These are phyloP conservation scores for Colaptes auratus DNA, from an alignment of 2,113 vertebrate species.

Conservation along the genomic window DNA sequence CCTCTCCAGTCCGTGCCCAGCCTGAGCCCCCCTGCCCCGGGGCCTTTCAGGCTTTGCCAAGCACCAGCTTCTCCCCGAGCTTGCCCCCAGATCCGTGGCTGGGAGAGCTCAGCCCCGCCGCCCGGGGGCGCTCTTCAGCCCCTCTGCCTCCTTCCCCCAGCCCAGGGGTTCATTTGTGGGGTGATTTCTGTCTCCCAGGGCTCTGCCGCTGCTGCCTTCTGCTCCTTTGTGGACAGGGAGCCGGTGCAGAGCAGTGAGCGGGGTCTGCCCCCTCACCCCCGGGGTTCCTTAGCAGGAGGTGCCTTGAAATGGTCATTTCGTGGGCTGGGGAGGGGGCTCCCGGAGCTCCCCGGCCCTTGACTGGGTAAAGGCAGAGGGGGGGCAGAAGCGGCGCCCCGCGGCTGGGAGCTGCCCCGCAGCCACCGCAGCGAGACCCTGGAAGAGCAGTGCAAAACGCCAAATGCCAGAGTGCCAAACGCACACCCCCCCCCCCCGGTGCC, in stretches of 20 bases:
- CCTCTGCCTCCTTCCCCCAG: neutral
- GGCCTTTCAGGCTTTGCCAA: neutral
- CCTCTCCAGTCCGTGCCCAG: neutral
- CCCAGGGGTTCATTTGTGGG: neutral
- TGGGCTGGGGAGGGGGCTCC: neutral
- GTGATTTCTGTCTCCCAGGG: neutral
- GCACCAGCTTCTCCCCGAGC: rapidly evolving
- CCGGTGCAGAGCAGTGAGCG: rapidly evolving
- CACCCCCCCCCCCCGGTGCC: neutral
- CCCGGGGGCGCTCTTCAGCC: no score
- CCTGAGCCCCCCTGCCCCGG: neutral
- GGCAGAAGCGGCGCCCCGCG: neutral
- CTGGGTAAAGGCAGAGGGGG: neutral
- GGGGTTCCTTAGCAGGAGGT: neutral
- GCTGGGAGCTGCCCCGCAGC: neutral
- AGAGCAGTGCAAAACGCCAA: neutral
- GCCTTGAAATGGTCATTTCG: neutral
- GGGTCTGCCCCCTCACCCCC: neutral
- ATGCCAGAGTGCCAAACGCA: neutral
- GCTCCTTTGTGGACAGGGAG: neutral
- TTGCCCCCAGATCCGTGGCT: neutral
- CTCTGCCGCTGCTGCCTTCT: neutral
- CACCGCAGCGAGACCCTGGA: rapidly evolving
- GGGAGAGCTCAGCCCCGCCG: neutral
- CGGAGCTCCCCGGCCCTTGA: no score